Conservation (phyloP, 2,113 vertebrate species). For the Artemisiospiza belli region DNA sequence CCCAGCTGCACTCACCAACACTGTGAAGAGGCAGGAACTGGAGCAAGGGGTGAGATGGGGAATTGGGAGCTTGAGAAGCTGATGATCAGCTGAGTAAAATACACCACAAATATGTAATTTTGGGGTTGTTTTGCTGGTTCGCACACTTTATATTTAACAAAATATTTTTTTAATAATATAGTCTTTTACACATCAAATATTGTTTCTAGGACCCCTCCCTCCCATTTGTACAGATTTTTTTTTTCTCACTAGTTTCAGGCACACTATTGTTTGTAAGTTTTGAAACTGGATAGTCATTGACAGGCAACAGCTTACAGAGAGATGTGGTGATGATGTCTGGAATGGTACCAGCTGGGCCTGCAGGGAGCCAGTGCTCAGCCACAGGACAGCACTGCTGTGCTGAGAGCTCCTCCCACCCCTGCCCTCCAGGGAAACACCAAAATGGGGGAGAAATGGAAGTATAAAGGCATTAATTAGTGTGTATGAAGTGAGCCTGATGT, state of each 20-base stretch:
- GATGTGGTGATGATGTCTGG: background rate
- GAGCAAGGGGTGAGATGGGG: background rate
- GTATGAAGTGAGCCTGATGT: accelerated
- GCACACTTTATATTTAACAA: conserved; percentile 96
- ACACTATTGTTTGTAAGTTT: conserved; percentile 87
- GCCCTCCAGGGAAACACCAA: background rate
- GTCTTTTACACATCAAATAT: conserved; percentile 83
- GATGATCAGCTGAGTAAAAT: conserved; percentile 33
- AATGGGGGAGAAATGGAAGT: background rate
- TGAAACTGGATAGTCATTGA: conserved; percentile 67
- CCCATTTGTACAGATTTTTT: conserved; percentile 76
- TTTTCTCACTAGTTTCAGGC: conserved; percentile 89
- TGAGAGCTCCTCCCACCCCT: background rate
- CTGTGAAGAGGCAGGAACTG: background rate
- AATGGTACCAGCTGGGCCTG: conserved; percentile 3
- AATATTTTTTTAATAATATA: conserved; percentile 95
- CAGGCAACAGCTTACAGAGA: conserved; percentile 72
- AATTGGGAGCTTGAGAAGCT: background rate
- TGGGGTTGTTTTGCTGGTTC: conserved; percentile 73
- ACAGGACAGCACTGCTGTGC: background rate
- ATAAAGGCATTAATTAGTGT: background rate
- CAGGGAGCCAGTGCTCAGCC: background rate
- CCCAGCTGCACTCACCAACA: background rate
- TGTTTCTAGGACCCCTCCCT: conserved; percentile 71
- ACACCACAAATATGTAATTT: conserved; percentile 57